A percentile compares a stretch with the other conserved stretches of the same genome.
phyloP scores from a whole-genome alignment of 53 echinoderm and acorn worm genomes.

The Apostichopus leukothele region DNA sequence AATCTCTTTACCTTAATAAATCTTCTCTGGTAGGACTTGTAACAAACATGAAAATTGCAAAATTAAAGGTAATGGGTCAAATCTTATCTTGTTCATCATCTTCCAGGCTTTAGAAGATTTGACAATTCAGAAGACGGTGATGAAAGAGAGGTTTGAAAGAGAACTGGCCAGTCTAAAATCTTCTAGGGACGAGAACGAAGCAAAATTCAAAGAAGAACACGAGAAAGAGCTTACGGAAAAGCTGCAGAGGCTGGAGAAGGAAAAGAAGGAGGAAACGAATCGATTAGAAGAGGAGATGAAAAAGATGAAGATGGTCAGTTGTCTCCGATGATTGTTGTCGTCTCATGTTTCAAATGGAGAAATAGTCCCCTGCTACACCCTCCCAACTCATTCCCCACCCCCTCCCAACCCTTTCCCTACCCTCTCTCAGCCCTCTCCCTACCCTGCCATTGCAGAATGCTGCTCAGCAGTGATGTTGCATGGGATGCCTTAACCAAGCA shows the following conservation, averaged over 20 bases:
- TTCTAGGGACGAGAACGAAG: slow-evolving; percentile 52
- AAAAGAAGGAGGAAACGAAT: slow-evolving; percentile 54
- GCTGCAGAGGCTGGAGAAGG: slow-evolving; percentile 60
- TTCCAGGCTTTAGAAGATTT: slow-evolving; percentile 90
- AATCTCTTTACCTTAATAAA: too few relatives aligned
- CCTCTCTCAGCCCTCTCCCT: too few relatives aligned
- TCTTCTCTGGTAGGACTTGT: too few relatives aligned
- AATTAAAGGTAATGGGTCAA: not conserved
- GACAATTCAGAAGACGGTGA: slow-evolving; percentile 84
- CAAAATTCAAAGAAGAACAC: slow-evolving; percentile 61
- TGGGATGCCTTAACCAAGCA: too few relatives aligned
- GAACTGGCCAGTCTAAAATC: slow-evolving; percentile 61
- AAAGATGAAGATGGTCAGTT: slow-evolving; percentile 41
- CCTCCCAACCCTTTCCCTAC: too few relatives aligned
- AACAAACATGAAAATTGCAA: not conserved
- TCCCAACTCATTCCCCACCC: too few relatives aligned
- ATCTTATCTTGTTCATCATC: too few relatives aligned
- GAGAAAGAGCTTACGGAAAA: slow-evolving; percentile 58
- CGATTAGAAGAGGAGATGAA: slow-evolving; percentile 41
- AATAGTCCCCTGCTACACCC: too few relatives aligned
- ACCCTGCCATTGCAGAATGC: too few relatives aligned
- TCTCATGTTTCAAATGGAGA: too few relatives aligned
- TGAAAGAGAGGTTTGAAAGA: slow-evolving; percentile 90
- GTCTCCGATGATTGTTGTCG: not conserved
- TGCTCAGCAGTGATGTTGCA: too few relatives aligned